Evolutionary conservation across 2,113 vertebrate genomes (phyloP).

Genomic region (Choloepus hoffmanni): DNA sequence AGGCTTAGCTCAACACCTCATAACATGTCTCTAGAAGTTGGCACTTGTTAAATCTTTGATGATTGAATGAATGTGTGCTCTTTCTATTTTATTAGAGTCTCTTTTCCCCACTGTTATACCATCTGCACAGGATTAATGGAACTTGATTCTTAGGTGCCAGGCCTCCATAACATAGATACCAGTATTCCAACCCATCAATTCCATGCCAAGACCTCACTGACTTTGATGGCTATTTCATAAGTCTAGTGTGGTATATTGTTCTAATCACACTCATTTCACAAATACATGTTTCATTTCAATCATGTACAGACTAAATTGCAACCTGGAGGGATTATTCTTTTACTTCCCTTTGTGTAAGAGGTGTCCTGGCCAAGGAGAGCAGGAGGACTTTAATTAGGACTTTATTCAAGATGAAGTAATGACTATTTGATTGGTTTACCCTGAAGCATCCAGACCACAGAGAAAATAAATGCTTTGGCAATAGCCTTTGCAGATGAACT

Average conservation of each 20-base stretch:
- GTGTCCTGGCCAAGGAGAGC: background rate
- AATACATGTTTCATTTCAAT: background rate
- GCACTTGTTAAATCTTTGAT: background rate
- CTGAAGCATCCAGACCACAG: background rate
- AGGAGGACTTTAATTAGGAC: background rate
- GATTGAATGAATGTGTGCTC: background rate
- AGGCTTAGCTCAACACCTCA: background rate
- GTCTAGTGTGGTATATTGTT: background rate
- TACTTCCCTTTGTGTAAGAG: background rate
- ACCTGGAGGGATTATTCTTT: background rate
- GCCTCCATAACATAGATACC: background rate
- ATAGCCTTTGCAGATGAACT: background rate
- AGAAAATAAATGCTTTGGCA: background rate
- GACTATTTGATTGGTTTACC: background rate
- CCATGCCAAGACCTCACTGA: background rate
- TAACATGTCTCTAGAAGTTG: background rate
- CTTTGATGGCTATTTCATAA: background rate
- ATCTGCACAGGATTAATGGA: background rate
- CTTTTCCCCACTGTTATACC: background rate
- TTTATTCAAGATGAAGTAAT: background rate
- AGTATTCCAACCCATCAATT: background rate
- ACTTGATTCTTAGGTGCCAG: background rate
- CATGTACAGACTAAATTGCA: background rate
- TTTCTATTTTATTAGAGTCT: background rate
- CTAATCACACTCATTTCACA: slow-evolving; percentile 26